These are phyloP conservation scores for Melipona bicolor DNA, from an alignment of 2,888 invertebrate genomes.

Conservation along the genomic window DNA sequence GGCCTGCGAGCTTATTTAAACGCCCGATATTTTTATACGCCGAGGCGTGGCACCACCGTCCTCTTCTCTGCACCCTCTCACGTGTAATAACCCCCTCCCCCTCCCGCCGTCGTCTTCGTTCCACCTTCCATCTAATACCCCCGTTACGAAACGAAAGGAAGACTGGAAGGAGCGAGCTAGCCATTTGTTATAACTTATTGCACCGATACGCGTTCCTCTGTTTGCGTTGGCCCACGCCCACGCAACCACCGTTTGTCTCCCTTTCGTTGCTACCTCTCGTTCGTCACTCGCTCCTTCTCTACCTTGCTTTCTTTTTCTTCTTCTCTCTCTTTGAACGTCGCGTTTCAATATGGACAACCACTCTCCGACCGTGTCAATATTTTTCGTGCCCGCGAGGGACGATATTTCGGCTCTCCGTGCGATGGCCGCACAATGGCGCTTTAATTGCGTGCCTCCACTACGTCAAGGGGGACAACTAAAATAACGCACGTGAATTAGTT, in stretches of 20 bases:
- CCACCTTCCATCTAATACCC: background rate
- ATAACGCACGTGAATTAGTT: slow-evolving; percentile 15
- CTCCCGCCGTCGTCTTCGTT: background rate
- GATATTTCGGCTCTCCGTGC: slow-evolving; percentile 28
- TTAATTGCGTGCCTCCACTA: slow-evolving; percentile 28
- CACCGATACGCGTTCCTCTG: slow-evolving; percentile 67
- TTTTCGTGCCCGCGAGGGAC: slow-evolving; percentile 31
- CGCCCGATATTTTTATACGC: slow-evolving; percentile 74
- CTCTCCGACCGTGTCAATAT: slow-evolving; percentile 51
- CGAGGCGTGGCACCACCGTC: slow-evolving; percentile 71
- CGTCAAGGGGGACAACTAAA: background rate
- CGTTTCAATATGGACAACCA: slow-evolving; percentile 30
- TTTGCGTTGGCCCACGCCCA: slow-evolving; percentile 70
- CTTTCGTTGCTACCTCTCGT: background rate
- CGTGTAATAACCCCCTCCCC: background rate
- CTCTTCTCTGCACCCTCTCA: slow-evolving; percentile 10
- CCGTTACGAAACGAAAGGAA: slow-evolving; percentile 23
- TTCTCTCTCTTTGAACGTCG: background rate
- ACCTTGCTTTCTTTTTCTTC: background rate
- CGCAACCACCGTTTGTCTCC: slow-evolving; percentile 22
- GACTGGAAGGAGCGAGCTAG: slow-evolving; percentile 60
- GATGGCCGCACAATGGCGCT: slow-evolving; percentile 20
- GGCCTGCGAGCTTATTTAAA: slow-evolving; percentile 66
- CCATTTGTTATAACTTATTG: slow-evolving; percentile 76
- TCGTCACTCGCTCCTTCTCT: background rate